Base-by-base conservation (phyloP, 2,113 vertebrate genomes). In the Ictalurus punctatus region DNA sequence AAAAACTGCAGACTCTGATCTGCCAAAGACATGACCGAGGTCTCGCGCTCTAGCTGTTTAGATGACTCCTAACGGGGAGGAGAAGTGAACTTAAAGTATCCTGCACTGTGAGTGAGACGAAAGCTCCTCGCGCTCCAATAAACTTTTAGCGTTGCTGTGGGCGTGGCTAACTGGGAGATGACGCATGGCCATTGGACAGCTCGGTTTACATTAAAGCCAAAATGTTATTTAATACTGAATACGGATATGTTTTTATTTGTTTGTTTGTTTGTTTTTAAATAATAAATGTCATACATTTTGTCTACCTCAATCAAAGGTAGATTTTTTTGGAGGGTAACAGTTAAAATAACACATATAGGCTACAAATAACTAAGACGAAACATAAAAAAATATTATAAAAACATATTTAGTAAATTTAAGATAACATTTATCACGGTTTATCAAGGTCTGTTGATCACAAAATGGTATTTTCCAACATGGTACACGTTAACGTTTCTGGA, bases 1-100 rank as follows among this genome's bases (percentile, higher is more conserved):
- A 92, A 94, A 97, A 97, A 98, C 90, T 93, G 94, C 86, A 95
- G 91, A 61, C 96, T 94, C 65, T 95, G 96, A 21, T 92, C 96
- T 65, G 93, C 54, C 84, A 96, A 67, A 73, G 96, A 95, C 97
- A 97, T 96, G 91, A 67, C 76, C 89, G 90, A 61, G 16, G 78
- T 82, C 56, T 10, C 59, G 27, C 89, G 85, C 58, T 16, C 48
- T 6, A 3, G 0, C 48, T 23, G 44, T 54, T 54, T 37, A 83
- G 0, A 40, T 3, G 27, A 30, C 3, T 58, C 48, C 3, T 65
- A 65, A 84, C 61, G 40, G 59, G 10, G 59, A 48, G 40, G 59
- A 48, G 59, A 48, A 16, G 82, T 2, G 19, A 12, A 23, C 59
- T 44, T 21, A 81, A 23, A 82, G 16, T 12, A 25, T 59, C 52